Evolutionary conservation across 2,113 vertebrate genomes (phyloP).

Genomic region (Rhodinocichla rosea): DNA sequence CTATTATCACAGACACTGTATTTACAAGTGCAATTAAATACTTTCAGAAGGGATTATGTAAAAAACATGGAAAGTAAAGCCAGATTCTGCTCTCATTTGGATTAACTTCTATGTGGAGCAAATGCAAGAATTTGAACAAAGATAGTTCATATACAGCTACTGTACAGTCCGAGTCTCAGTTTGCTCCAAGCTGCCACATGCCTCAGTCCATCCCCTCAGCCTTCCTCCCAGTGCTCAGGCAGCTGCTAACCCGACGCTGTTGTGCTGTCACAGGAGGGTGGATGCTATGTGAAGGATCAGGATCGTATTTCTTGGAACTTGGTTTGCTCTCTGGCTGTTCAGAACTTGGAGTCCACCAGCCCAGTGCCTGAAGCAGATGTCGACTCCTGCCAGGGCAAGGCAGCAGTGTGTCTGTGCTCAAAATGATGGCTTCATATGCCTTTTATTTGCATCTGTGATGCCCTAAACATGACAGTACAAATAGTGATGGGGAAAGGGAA

Average conservation of each 20-base stretch:
- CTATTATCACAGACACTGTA: background rate
- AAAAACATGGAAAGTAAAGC: background rate
- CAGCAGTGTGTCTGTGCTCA: background rate
- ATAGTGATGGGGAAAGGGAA: background rate
- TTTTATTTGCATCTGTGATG: background rate
- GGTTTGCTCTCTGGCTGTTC: background rate
- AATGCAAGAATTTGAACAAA: background rate
- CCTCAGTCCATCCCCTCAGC: background rate
- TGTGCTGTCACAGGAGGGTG: background rate
- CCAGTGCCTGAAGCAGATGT: background rate
- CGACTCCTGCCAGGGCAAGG: background rate
- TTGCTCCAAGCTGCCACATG: background rate
- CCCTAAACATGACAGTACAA: background rate
- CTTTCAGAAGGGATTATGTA: background rate
- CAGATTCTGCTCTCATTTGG: background rate
- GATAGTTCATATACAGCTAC: background rate
- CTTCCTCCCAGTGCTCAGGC: background rate
- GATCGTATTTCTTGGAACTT: background rate
- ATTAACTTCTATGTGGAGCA: background rate
- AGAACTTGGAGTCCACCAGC: background rate
- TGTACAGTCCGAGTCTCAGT: background rate
- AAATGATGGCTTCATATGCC: background rate
- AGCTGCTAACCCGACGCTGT: background rate
- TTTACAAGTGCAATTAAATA: background rate
- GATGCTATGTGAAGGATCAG: rapidly evolving